phyloP scores from a whole-genome alignment of 2,113 vertebrate genomes.

The Ptilonorhynchus violaceus region DNA sequence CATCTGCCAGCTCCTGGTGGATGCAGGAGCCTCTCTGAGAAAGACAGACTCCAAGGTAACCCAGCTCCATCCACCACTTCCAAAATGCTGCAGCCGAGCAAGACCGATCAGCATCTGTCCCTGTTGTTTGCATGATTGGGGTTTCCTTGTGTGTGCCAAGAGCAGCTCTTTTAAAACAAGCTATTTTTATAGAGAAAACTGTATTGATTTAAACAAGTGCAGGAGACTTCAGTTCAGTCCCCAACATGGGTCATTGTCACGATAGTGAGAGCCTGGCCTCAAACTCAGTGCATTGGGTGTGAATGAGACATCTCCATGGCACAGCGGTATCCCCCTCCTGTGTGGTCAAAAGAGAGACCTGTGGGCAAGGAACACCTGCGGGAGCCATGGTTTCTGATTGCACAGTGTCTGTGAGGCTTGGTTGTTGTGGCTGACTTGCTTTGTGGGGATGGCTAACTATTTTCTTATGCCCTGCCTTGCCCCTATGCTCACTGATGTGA shows the following conservation, averaged over 20 bases:
- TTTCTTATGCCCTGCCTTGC: background rate
- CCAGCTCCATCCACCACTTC: background rate
- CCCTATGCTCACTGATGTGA: background rate
- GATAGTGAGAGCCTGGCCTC: background rate
- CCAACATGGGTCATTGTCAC: background rate
- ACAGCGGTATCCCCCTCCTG: background rate
- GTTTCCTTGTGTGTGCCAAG: background rate
- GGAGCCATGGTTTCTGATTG: background rate
- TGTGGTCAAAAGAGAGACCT: background rate
- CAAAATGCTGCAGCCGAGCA: background rate
- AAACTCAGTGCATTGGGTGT: background rate
- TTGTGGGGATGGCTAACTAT: background rate
- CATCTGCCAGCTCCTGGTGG: slow-evolving; percentile 86
- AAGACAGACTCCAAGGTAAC: slow-evolving; percentile 91
- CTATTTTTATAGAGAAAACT: background rate
- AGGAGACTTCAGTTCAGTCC: background rate
- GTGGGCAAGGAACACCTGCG: background rate
- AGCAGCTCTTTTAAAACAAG: background rate
- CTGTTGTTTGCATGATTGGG: background rate
- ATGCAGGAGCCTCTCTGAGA: slow-evolving; percentile 87
- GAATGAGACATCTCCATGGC: background rate
- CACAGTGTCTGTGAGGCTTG: background rate
- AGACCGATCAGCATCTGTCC: background rate
- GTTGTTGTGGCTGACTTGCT: background rate
- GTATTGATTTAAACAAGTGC: slow-evolving; percentile 2